Conservation (phyloP, 2,888 invertebrate species). For the Quadriops clusia region DNA sequence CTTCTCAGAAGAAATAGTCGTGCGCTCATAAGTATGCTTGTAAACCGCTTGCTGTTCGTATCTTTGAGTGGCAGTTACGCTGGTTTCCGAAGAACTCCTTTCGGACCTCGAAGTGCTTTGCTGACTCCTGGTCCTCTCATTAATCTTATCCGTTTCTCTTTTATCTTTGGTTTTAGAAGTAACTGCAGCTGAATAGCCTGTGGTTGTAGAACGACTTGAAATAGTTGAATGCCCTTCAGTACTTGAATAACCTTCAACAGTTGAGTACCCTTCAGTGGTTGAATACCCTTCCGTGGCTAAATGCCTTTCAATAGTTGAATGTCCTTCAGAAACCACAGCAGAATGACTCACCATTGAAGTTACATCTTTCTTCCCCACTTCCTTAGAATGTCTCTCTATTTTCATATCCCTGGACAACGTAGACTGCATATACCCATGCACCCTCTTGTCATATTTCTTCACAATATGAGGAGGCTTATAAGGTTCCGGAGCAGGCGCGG, state of each 20-base stretch:
- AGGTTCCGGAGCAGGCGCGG: conserved; percentile 11
- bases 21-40: conserved; percentile 20
- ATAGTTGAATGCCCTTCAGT: too few species aligned
- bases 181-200: too few species aligned
- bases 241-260: too few species aligned
- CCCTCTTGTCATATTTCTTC: conserved; percentile 24
- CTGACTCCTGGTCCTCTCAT: conserved; percentile 25
- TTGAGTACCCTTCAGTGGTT: too few species aligned
- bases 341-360: conserved; percentile 5
- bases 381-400: conserved; percentile 30
- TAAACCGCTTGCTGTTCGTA: conserved; percentile 8
- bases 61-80: too few species aligned
- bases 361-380: conserved; percentile 11
- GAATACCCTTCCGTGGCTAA: too few species aligned
- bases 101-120: conserved; percentile 14
- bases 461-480: conserved; percentile 15
- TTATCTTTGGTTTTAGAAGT: conserved; percentile 26
- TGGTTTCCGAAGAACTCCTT: conserved; percentile 9
- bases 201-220: too few species aligned
- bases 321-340: too few species aligned
- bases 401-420: conserved; percentile 46
- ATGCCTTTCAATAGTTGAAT: too few species aligned
- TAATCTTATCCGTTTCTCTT: conserved; percentile 27
- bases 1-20: conserved; percentile 22
- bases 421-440: conserved; percentile 47